A percentile compares a stretch with the other conserved stretches of the same genome.
Conservation (phyloP, 2,113 vertebrate genomes). For the Falcunculus frontatus region DNA sequence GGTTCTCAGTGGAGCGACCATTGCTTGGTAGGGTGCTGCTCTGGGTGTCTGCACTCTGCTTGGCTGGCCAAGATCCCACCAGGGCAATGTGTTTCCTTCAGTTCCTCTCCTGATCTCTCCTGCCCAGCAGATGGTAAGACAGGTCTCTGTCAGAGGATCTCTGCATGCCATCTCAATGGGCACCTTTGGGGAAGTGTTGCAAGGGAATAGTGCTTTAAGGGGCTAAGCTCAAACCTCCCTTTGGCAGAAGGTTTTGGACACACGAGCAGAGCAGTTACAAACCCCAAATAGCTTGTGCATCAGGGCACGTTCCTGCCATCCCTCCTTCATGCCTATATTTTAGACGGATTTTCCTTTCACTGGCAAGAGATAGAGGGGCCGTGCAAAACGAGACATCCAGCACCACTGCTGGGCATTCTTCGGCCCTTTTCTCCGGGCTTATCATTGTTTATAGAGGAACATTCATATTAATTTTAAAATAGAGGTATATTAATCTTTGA, state of each 20-base stretch:
- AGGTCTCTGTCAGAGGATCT: neutral
- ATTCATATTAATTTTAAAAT: neutral
- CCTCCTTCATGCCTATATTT: neutral
- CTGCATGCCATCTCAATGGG: neutral
- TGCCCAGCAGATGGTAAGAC: neutral
- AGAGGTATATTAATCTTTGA: neutral
- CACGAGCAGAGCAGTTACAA: neutral
- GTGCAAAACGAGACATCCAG: neutral
- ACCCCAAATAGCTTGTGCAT: accelerated
- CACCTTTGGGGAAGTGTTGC: neutral
- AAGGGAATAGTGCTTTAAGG: neutral
- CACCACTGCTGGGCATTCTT: neutral
- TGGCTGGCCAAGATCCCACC: neutral
- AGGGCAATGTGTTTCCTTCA: neutral
- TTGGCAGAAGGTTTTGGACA: neutral
- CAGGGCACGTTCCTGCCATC: neutral
- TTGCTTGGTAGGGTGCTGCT: neutral
- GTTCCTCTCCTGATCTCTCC: neutral
- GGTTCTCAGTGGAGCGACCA: neutral
- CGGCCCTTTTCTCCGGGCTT: neutral
- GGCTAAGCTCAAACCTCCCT: neutral
- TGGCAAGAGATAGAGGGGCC: neutral
- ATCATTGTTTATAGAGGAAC: neutral
- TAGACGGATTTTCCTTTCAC: neutral
- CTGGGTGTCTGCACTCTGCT: neutral